phyloP scores from a whole-genome alignment of 2,113 vertebrate species.

The Eulemur macaco region DNA sequence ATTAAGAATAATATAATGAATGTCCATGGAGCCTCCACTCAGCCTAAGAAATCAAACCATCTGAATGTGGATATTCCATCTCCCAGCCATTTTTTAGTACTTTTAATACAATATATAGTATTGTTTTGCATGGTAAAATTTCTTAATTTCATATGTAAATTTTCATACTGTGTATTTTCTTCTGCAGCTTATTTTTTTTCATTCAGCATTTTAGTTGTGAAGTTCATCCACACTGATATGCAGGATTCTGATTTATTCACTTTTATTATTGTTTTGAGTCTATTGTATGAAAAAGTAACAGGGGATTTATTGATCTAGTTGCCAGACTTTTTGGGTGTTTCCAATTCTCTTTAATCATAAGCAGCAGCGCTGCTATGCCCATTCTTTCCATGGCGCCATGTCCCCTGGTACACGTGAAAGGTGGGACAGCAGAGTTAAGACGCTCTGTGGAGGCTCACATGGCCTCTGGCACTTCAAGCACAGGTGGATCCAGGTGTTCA shows the following conservation, averaged over 20 bases:
- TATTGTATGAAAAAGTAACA: not conserved
- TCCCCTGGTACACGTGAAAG: not conserved
- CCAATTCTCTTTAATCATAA: not conserved
- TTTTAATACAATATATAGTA: not conserved
- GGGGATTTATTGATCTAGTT: not conserved
- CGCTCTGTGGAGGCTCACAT: not conserved
- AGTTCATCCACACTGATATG: not conserved
- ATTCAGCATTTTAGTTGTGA: not conserved
- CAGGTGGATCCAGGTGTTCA: not conserved
- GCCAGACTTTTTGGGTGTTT: not conserved
- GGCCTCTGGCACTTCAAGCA: not conserved
- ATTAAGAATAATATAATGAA: not conserved
- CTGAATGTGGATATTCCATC: not conserved
- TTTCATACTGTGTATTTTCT: not conserved
- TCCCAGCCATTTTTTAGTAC: not conserved
- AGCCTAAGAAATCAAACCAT: slow-evolving; percentile 18
- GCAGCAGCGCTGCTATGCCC: not conserved
- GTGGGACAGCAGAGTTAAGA: rapidly evolving
- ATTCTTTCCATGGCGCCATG: not conserved
- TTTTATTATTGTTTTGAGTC: not conserved
- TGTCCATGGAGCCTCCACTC: not conserved
- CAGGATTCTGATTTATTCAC: not conserved
- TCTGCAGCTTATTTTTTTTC: not conserved
- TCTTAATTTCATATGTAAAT: not conserved
- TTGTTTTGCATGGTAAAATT: not conserved